Base-by-base conservation (phyloP, 2,888 invertebrate genomes). In the Junonia oenone region DNA sequence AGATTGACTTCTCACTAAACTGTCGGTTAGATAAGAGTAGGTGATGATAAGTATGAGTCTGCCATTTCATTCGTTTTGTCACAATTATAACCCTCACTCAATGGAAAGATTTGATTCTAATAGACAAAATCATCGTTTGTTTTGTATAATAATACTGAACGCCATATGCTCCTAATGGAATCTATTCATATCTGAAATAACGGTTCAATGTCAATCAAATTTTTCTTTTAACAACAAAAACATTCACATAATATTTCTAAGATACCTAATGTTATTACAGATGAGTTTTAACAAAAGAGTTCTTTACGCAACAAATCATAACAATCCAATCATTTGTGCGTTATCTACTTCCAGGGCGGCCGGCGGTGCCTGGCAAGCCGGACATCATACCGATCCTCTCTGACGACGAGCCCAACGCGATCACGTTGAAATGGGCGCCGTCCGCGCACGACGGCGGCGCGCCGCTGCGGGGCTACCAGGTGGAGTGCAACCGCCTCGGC, bases 401-500 rank as follows among this genome's bases (percentile, higher is more conserved):
- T 61, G 93, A 93, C 60, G 93, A 94, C 27, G 94, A 95, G 69
- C 94, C 95, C n/a, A 96, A 97, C 76, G 93, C 95, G 26, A 93
- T 97, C 37, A 95, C 94, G 15, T 92, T 97, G 61, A 92, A 94
- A 66, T 98, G 97, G 97, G 92, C 94, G 63, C 93, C 95, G 52
- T 95, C 97, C 26, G 83, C 92, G 49, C 93, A 93, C 76, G 97
- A 97, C 84, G 98, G 98, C 33, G 98, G 98, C 35, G 94, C 97
- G 31, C 95, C 96, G 35, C 93, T 98, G 62, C 93, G 93, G 33
- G 96, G 96, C 43, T 97, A 96, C 78, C 91, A 95, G 67, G 95
- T 97, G 65, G 96, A 97, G 81, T 90, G 90, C 75, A 89, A 90
- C 70, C 78, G 89, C 35, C 80, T 92, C 52, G 96, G 96, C n/a